Percentiles rank a stretch among this genome's conserved stretches.
phyloP scores from a whole-genome alignment of 2,888 invertebrate genomes.

The Perizoma flavofasciatum region DNA sequence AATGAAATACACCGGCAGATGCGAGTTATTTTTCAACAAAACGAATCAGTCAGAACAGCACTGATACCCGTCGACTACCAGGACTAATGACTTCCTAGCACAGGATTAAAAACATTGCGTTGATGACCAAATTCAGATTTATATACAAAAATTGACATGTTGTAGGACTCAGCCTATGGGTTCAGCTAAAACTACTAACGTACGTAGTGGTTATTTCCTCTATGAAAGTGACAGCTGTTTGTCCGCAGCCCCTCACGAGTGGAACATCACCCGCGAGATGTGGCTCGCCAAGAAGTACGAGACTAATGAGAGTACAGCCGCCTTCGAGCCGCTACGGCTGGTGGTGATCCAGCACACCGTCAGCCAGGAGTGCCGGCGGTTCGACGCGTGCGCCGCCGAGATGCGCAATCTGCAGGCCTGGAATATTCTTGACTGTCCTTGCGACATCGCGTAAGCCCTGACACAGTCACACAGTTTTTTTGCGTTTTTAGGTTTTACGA shows the following conservation, averaged over 20 bases:
- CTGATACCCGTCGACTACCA: no score
- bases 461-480: not conserved
- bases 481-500: no score
- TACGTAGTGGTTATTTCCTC: no score
- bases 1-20: no score
- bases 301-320: slow-evolving; percentile 29
- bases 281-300: slow-evolving; percentile 58
- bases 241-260: slow-evolving; percentile 62
- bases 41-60: no score
- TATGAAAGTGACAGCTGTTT: not conserved
- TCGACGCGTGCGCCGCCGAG: slow-evolving; percentile 61
- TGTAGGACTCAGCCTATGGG: no score
- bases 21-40: no score
- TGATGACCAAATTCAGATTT: no score
- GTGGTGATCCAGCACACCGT: slow-evolving; percentile 70
- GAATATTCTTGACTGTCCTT: slow-evolving; percentile 35
- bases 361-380: slow-evolving; percentile 55
- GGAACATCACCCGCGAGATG: slow-evolving; percentile 68
- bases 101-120: no score
- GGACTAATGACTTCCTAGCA: no score
- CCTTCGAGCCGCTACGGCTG: slow-evolving; percentile 58
- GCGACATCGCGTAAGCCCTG: slow-evolving; percentile 46
- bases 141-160: no score
- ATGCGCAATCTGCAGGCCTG: slow-evolving; percentile 59
- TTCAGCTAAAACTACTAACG: no score